Conservation (phyloP, 2,797 vertebrate genomes). For the Anguilla obscura region DNA sequence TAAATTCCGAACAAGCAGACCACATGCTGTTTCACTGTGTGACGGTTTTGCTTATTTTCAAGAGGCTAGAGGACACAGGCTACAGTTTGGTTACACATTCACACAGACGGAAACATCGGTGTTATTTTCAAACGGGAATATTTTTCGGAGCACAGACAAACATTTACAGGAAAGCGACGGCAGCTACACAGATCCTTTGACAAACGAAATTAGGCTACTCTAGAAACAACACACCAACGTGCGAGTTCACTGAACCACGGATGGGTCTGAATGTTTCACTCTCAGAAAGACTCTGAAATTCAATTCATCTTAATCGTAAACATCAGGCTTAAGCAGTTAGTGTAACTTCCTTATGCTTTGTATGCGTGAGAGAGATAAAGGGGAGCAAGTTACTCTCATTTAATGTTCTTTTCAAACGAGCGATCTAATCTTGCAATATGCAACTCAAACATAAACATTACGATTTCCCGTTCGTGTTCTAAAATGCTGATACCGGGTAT, state of each 20-base stretch:
- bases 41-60: constrained; percentile 27
- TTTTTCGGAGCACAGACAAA: neutral
- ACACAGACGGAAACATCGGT: constrained; percentile 38
- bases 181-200: constrained; percentile 17
- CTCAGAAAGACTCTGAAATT: neutral
- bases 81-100: constrained; percentile 19
- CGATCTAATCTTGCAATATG: constrained; percentile 35
- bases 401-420: constrained; percentile 27
- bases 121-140: constrained; percentile 32
- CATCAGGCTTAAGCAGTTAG: neutral
- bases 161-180: neutral
- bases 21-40: constrained; percentile 34
- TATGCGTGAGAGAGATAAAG: constrained; percentile 35
- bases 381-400: constrained; percentile 46
- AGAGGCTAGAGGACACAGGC: neutral
- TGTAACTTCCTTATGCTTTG: constrained; percentile 35
- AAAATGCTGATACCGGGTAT: constrained; percentile 23
- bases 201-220: constrained; percentile 22
- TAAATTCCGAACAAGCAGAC: constrained; percentile 36
- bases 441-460: constrained; percentile 27
- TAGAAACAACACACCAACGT: constrained; percentile 11
- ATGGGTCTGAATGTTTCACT: neutral
- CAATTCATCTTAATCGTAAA: constrained; percentile 4
- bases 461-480: constrained; percentile 34
- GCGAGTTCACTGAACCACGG: constrained; percentile 8